Evolutionary conservation across 2,113 vertebrate genomes (phyloP), one percentile per base, ranked within the genome.

Genomic region (Mobula birostris): DNA sequence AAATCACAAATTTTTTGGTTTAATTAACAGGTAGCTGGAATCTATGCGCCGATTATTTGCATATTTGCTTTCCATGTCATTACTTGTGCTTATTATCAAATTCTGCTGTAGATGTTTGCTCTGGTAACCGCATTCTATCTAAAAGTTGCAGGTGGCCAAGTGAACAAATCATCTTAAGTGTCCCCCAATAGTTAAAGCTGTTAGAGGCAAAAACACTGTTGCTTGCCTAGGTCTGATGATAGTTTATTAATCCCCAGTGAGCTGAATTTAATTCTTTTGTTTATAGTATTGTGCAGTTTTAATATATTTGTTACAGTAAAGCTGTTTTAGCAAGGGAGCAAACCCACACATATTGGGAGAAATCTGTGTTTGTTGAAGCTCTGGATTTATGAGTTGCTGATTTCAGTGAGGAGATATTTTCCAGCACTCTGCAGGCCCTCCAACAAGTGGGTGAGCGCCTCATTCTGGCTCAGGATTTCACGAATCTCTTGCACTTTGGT

Each of bases 121-220:
- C 61, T 63, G 63, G 32, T 4, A 90, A 90, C 32, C 12, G 2
- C 24, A 24, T 90, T 58, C 61, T 36, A 66, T 68, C 85, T 90
- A 7, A 27, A 66, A 66, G 61, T 66, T 90, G 61, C 7, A 66
- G 61, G 61, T 90, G n/a, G 61, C 58, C 58, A n/a, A n/a, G 85
- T 66, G 61, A 90, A 90, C 61, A 90, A 90, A 90, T 90, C 85
- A 90, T 90, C 85, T 63, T 32, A 17, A 88, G 6, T 32, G 61
- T 19, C 12, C 21, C 61, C 63, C 85, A 66, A 66, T 29, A 66
- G 85, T 14, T 15, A 90, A 88, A 32, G 19, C 14, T 32, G 61
- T 90, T 66, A 66, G 11, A 32, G 85, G 61, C 83, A 88, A 90
- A 90, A 66, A 29, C 17, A 58, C 29, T 88, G 61, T 66, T 88